Evolutionary conservation across 64 coral and sea anemone species (phyloP), one percentile per base, ranked within the genome.

Genomic region (Stylophora pistillata): DNA sequence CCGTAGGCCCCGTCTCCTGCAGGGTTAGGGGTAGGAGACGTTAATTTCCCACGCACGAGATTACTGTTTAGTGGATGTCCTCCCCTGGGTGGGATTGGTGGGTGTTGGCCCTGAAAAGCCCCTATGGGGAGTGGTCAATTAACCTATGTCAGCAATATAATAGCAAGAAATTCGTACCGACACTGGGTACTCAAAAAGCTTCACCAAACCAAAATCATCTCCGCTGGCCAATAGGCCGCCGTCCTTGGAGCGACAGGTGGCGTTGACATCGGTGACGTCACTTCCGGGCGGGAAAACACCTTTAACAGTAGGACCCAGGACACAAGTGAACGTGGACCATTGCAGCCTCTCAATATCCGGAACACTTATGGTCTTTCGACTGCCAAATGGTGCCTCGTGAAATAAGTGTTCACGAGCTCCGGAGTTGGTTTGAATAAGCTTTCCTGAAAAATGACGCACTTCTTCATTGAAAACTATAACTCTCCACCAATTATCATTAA

Each of bases 191-290:
- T 99, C 82, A 73, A 99, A 99, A 32, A 99, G 71, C 78, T 99
- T 99, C 23, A 99, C 97, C 64, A 77, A 52, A 82, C 97, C 97
- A 95, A 99, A 99, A 69, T 99, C 97, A 85, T 99, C 97, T 56
- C 97, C 97, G 53, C 86, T 99, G 72, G 97, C 97, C 90, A 99
- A 47, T 20, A 99, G 78, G 68, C 72, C 76, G 20, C 93, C 65
- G 74, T 99, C 97, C 54, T 78, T 66, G 52, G 90, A 92, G 32
- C 97, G 90, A 87, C 86, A 94, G 20, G 97, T 95, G n/a, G 97
- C 63, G 76, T 99, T 99, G 0, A 99, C 97, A 71, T 99, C 97
- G 0, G 97, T 99, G 83, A 99, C 79, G 88, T 99, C 97, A 74
- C 87, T 90, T 55, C 85, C 71, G 15, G 97, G 97, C 27, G 97